Evolutionary conservation across 1,140 invertebrate genomes (phyloP).

Genomic region (Heliconius nattereri): DNA sequence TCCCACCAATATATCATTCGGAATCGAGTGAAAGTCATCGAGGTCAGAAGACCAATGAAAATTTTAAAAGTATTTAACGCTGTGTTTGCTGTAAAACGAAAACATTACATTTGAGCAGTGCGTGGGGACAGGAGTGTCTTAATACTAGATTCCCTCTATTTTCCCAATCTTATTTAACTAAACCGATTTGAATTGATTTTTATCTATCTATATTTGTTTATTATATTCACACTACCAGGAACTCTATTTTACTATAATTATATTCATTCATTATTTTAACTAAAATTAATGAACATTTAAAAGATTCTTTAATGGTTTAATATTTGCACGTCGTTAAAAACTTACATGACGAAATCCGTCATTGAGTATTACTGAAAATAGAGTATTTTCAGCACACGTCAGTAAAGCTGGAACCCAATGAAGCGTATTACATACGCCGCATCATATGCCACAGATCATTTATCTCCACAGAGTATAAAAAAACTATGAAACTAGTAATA

Average conservation of each 20-base stretch:
- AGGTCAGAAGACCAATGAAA: constrained; percentile 27
- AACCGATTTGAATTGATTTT: too few species aligned
- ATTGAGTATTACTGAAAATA: background rate
- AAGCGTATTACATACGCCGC: constrained; percentile 4
- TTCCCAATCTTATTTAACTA: too few species aligned
- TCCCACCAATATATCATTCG: background rate
- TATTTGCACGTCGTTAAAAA: background rate
- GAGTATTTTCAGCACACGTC: background rate
- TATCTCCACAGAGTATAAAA: constrained; percentile 12
- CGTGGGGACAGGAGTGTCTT: too few species aligned
- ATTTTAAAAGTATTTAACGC: background rate
- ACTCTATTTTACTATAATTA: too few species aligned
- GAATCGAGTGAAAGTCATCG: background rate
- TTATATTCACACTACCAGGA: too few species aligned
- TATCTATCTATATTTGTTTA: too few species aligned
- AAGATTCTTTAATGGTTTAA: background rate
- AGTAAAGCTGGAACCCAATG: background rate
- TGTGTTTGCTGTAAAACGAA: constrained; percentile 3
- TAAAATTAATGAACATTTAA: too few species aligned
- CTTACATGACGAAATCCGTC: too few species aligned
- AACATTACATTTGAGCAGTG: background rate
- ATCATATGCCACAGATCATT: constrained; percentile 16
- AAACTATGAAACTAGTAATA: background rate
- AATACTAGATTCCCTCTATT: too few species aligned
- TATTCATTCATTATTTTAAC: too few species aligned